phyloP scores from a whole-genome alignment of 2,888 invertebrate species.

The Argyra leucocephala region DNA sequence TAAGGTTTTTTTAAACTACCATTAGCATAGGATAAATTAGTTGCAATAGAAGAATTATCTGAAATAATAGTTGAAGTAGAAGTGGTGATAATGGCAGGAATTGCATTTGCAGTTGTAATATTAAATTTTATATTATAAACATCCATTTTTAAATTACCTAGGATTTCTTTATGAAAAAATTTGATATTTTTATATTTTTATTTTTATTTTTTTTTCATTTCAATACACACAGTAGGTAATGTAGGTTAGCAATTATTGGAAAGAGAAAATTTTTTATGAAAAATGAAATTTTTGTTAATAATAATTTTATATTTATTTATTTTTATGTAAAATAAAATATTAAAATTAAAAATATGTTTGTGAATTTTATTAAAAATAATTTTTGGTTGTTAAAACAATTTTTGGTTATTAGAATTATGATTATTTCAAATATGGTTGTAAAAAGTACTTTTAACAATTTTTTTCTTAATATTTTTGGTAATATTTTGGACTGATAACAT shows the following conservation, averaged over 20 bases:
- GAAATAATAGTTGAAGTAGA: slow-evolving; percentile 12
- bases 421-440: too few species aligned
- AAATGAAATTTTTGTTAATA: neutral
- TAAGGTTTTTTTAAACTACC: slow-evolving; percentile 21
- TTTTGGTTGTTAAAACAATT: too few species aligned
- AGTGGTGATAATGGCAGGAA: neutral
- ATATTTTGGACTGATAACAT: too few species aligned
- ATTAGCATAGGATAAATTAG: slow-evolving; percentile 17
- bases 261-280: neutral
- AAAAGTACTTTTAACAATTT: too few species aligned
- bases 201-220: neutral
- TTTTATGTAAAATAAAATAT: neutral
- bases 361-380: too few species aligned
- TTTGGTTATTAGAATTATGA: too few species aligned
- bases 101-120: neutral
- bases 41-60: slow-evolving; percentile 17
- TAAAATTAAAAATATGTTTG: neutral
- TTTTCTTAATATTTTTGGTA: too few species aligned
- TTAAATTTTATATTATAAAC: neutral
- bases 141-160: neutral
- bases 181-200: neutral
- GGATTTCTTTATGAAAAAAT: neutral
- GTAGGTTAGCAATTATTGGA: neutral
- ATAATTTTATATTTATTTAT: neutral
- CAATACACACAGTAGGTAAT: neutral